phyloP scores from a whole-genome alignment of 2,888 invertebrate species.

The Drymonia ruficornis region DNA sequence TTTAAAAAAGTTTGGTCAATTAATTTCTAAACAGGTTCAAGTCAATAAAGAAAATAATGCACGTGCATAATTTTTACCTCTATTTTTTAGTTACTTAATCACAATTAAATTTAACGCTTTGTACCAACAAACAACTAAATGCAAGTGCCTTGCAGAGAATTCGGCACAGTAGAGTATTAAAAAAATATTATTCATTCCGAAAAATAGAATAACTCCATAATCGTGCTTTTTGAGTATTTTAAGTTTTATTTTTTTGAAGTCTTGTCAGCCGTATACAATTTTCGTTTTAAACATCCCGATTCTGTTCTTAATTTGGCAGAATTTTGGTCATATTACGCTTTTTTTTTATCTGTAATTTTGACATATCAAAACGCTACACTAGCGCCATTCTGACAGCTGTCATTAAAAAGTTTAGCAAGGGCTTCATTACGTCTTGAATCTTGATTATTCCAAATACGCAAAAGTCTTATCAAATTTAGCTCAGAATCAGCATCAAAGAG shows the following conservation, averaged over 20 bases:
- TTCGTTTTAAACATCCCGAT: slow-evolving; percentile 36
- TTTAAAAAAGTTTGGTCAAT: too few species aligned
- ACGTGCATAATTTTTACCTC: too few species aligned
- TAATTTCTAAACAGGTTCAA: not conserved
- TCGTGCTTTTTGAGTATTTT: slow-evolving; percentile 54
- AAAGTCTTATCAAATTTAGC: not conserved
- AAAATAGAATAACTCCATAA: slow-evolving; percentile 30
- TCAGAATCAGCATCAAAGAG: slow-evolving; percentile 15
- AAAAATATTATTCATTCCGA: slow-evolving; percentile 29
- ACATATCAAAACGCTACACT: not conserved
- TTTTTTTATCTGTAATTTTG: not conserved
- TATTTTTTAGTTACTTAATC: too few species aligned
- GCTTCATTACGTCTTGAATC: too few species aligned
- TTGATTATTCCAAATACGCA: too few species aligned
- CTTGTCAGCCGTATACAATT: slow-evolving; percentile 68
- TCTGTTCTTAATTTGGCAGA: not conserved
- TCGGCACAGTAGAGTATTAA: slow-evolving; percentile 5
- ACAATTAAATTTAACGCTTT: too few species aligned
- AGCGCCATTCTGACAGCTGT: not conserved
- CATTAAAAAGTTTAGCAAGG: too few species aligned
- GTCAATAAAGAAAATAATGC: too few species aligned
- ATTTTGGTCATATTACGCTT: not conserved
- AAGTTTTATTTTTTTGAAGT: slow-evolving; percentile 46
- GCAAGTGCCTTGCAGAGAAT: slow-evolving; percentile 10
- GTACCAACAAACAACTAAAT: slow-evolving; percentile 12